Base-by-base conservation (phyloP, 2,113 vertebrate genomes). In the Meleagris gallopavo region DNA sequence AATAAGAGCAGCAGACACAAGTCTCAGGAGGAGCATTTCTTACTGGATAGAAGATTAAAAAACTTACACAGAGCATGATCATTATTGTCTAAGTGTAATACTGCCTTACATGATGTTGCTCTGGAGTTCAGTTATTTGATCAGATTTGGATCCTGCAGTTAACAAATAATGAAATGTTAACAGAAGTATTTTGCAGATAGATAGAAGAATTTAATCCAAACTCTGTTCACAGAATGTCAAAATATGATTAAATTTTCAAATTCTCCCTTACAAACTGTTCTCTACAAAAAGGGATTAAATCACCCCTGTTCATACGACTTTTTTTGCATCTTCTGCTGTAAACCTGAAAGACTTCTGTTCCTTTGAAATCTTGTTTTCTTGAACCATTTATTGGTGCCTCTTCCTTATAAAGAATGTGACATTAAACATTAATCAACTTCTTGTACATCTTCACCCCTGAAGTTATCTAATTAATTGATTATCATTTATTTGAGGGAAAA, bases 341-440 rank as follows among this genome's bases (percentile, higher is more conserved):
- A 90, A 67, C 4, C 52, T 67, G 45, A 77, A 92, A 83, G 8
- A 32, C 2, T 88, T 86, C 60, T 60, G 6, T 52, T 80, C 73
- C 43, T 43, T 19, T 40, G 45, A 81, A 50, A 18, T 88, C 36
- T 20, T 5, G 34, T 70, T 83, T 67, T 75, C 16, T 40, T 67
- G 40, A 25, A 54, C 18, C 24, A 11, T 86, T 84, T n/a, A n/a
- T n/a, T n/a, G n/a, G 7, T 27, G 11, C 34, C 17, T n/a, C 43
- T 74, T 66, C 54, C 66, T 90, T 88, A 45, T 67, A 60, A 81
- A 82, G 65, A 46, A 6, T 58, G 83, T 88, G 46, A 48, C 46
- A 48, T 48, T 48, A 48, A 96, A 91, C 43, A 69, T 90, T 90
- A 94, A 92, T 96, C 80, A 91, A 13, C 52, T 93, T 69, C 88